phyloP scores from a whole-genome alignment of 2,113 vertebrate genomes.

The Myrmecobius fasciatus region DNA sequence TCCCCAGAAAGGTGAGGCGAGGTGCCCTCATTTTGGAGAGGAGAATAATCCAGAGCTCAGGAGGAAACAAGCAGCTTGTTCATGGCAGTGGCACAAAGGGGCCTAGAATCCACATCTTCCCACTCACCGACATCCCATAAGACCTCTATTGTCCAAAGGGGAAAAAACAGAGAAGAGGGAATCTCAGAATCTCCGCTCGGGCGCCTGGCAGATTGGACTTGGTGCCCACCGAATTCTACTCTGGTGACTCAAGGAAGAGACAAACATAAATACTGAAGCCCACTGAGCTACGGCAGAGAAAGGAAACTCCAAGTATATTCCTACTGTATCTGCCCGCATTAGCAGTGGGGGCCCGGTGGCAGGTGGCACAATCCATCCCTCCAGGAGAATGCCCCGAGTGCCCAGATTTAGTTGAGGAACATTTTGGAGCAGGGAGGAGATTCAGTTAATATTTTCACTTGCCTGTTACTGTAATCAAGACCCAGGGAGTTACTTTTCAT shows the following conservation, averaged over 20 bases:
- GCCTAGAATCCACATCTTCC: background rate
- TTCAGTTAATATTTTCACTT: background rate
- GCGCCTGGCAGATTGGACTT: background rate
- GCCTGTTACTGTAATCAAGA: background rate
- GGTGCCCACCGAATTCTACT: background rate
- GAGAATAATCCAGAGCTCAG: background rate
- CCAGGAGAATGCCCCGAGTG: background rate
- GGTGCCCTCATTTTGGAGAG: background rate
- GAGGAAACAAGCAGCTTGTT: background rate
- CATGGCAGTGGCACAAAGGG: background rate
- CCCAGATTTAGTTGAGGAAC: background rate
- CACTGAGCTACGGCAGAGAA: background rate
- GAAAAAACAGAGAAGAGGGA: background rate
- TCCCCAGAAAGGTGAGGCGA: background rate
- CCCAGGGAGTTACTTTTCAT: background rate
- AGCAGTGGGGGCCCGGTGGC: background rate
- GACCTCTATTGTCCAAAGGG: background rate
- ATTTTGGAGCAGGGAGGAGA: background rate
- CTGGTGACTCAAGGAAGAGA: background rate
- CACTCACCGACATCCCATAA: background rate
- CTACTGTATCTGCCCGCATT: background rate
- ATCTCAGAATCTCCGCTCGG: background rate
- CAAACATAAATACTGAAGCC: background rate
- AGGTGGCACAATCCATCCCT: background rate
- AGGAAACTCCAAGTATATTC: background rate